phyloP scores from a whole-genome alignment of 1,140 invertebrate genomes.

The Zaprionus camerounensis region DNA sequence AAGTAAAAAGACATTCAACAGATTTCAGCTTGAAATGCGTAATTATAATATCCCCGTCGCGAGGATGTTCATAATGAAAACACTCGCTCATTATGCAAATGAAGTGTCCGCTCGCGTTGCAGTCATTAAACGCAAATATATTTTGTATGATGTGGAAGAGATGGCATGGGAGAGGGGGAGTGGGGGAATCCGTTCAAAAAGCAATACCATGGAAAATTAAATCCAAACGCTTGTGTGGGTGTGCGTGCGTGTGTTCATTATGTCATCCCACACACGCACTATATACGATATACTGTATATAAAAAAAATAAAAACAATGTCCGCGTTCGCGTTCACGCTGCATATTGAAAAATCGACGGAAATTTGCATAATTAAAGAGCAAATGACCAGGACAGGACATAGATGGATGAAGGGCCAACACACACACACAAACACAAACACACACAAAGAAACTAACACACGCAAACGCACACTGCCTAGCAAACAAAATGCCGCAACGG shows the following conservation, averaged over 20 bases:
- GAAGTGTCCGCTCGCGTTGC: conserved; percentile 31
- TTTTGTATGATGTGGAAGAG: not conserved
- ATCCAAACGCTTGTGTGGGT: conserved; percentile 42
- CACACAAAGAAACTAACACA: not conserved
- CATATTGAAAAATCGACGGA: conserved; percentile 49
- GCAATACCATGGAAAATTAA: conserved; percentile 73
- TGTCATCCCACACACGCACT: conserved; percentile 43
- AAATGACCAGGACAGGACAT: conserved; percentile 40
- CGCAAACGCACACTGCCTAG: not conserved
- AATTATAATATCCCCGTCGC: conserved; percentile 2
- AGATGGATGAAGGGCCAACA: not conserved
- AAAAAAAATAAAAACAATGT: not conserved
- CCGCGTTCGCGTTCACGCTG: not conserved
- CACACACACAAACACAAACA: conserved; percentile 4
- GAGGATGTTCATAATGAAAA: conserved; percentile 3
- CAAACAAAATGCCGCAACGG: conserved; percentile 34
- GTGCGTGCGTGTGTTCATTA: conserved; percentile 32
- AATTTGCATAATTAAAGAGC: conserved; percentile 72
- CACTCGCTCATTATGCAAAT: conserved; percentile 50
- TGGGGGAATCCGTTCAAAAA: conserved; percentile 44
- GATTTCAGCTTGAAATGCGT: not conserved
- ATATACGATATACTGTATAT: not conserved
- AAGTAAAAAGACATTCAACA: not conserved
- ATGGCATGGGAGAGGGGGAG: no score
- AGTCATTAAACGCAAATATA: conserved; percentile 44